These are phyloP conservation scores for Alouatta palliata DNA, from an alignment of 2,113 vertebrate genomes.

Conservation along the genomic window DNA sequence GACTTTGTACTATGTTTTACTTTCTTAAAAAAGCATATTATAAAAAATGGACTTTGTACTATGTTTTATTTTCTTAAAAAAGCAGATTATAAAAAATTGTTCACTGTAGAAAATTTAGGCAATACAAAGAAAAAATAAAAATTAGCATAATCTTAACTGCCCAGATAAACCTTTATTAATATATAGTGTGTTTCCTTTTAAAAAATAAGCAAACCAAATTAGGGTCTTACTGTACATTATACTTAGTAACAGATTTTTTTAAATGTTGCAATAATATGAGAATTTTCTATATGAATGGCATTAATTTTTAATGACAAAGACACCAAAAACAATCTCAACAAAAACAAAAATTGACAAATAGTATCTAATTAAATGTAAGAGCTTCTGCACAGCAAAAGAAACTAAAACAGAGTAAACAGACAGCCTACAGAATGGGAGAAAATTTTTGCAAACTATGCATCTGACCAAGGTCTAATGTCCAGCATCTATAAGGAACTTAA, in stretches of 20 bases:
- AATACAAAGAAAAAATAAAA: slow-evolving; percentile 5
- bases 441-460: too few species aligned
- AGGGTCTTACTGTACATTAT: background rate
- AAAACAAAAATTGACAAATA: too few species aligned
- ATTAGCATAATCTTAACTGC: background rate
- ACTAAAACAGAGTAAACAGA: too few species aligned
- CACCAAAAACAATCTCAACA: too few species aligned
- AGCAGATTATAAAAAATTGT: background rate
- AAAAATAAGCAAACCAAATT: background rate
- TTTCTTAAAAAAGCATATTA: background rate
- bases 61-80: background rate
- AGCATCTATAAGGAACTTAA: too few species aligned
- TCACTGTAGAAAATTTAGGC: background rate
- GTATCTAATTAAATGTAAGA: too few species aligned
- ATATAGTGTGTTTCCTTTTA: slow-evolving; percentile 1
- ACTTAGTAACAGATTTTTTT: background rate
- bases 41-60: background rate
- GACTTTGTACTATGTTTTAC: background rate
- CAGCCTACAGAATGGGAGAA: too few species aligned
- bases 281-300: background rate
- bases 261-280: background rate
- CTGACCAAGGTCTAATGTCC: too few species aligned
- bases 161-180: background rate
- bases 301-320: background rate
- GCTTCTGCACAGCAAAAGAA: too few species aligned